Percentiles rank a stretch among this genome's conserved stretches.
Evolutionary conservation across 2,797 vertebrate genomes (phyloP).

Genomic region (Periophthalmus magnuspinnatus): DNA sequence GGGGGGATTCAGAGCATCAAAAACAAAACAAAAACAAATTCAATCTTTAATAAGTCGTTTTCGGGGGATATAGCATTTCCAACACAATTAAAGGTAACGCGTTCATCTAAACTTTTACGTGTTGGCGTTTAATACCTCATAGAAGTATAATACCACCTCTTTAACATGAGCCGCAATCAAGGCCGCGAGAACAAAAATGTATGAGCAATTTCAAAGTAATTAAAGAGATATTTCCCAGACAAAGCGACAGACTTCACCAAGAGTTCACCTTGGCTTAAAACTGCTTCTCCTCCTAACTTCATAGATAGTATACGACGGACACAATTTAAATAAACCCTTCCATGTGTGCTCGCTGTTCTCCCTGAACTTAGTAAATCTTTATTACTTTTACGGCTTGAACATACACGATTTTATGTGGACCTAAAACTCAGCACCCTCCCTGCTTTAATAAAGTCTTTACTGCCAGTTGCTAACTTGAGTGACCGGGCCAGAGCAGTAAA

Average conservation of each 20-base stretch:
- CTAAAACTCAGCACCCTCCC: not conserved
- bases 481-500: constrained; percentile 8
- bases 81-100: too few species aligned
- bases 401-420: not conserved
- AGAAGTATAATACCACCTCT: too few species aligned
- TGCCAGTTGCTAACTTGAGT: constrained; percentile 1
- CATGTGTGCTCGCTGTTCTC: not conserved
- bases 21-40: too few species aligned
- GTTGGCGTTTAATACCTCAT: too few species aligned
- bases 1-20: too few species aligned
- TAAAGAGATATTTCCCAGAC: not conserved
- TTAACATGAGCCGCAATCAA: too few species aligned
- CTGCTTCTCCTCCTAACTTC: not conserved
- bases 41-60: too few species aligned
- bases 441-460: constrained; percentile 3
- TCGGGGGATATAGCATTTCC: too few species aligned
- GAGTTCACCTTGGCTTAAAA: not conserved
- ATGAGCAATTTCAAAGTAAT: too few species aligned
- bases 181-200: too few species aligned
- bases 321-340: not conserved
- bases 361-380: constrained; percentile 7
- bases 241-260: not conserved
- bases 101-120: too few species aligned
- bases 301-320: not conserved
- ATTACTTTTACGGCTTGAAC: constrained; percentile 3